phyloP scores from a whole-genome alignment of 2,113 vertebrate genomes.

The Seriola rivoliana region DNA sequence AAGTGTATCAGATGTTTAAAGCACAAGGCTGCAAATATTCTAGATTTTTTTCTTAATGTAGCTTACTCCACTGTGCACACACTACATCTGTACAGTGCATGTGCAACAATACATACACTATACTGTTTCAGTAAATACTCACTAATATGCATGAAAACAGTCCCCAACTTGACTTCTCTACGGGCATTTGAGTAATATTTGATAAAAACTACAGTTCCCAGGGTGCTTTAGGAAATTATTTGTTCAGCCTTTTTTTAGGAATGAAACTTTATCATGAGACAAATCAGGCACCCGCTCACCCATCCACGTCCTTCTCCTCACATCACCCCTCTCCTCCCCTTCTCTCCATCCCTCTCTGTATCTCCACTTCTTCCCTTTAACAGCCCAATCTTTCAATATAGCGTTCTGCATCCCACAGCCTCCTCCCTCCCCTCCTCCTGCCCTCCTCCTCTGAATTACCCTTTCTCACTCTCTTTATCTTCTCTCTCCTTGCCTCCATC shows the following conservation, averaged over 20 bases:
- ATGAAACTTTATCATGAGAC: background rate
- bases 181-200: too few species aligned
- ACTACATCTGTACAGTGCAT: too few species aligned
- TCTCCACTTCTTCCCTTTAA: conserved; percentile 23
- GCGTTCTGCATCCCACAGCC: conserved; percentile 42
- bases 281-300: background rate
- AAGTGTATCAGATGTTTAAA: conserved; percentile 23
- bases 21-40: background rate
- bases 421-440: conserved; percentile 27
- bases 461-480: conserved; percentile 62
- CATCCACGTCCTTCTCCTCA: background rate
- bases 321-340: conserved; percentile 9
- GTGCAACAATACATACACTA: background rate
- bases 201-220: too few species aligned
- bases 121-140: background rate
- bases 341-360: conserved; percentile 19
- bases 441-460: conserved; percentile 51
- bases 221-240: too few species aligned
- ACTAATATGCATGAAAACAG: background rate
- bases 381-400: conserved; percentile 57
- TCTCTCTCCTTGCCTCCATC: conserved; percentile 53
- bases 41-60: conserved; percentile 7
- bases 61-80: too few species aligned
- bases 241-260: too few species aligned
- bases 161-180: too few species aligned